Base-by-base conservation (phyloP, 2,888 invertebrate species). In the Drosophila stalkeri region DNA sequence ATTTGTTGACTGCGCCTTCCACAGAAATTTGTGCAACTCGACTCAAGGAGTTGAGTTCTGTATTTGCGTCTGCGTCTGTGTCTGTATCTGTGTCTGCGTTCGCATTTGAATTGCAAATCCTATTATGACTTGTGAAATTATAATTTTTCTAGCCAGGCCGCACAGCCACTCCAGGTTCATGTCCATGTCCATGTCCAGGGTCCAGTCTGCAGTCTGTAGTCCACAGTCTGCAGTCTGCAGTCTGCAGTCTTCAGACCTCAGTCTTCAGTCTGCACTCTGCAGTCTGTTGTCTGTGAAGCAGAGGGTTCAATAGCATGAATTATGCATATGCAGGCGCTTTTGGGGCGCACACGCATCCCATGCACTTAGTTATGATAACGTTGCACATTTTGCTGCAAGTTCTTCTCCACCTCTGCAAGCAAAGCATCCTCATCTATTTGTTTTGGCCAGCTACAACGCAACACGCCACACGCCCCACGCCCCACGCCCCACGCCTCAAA, bases 251-350 rank as follows among this genome's bases (percentile, higher is more conserved):
- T 39, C 37, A 52, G 57, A 44, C 64, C 23, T 9, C 35, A 52
- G 57, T 54, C 64, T 37, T 8, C 35, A 20, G 23, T 23, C 46
- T 16, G 3, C 16, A 33, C 49, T 62, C 52, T 37, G 52, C 35
- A 27, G 69, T 20, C 49, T 64, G 51, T 66, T 72, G 60, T 62
- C 46, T 56, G 81, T 75, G 54, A 63, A 66, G 82, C 86, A 86
- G 81, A 91, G 81, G 88, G 91, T 90, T 91, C 90, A 90, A 90
- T 91, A 91, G 91, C 91, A 90, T 90, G 91, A 90, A 90, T 90
- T 91, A 90, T 90, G 91, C 91, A 90, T 91, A 89, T 86, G 88
- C 82, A 86, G 81, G 86, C 89, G 83, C 80, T 82, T 89, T 89
- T 79, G 68, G 80, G 75, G 74, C 68, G 90, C 89, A 80, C 86